Evolutionary conservation across 2,888 invertebrate species (phyloP), one percentile per base, ranked within the genome.

Genomic region (Alloscopus bannaensis): DNA sequence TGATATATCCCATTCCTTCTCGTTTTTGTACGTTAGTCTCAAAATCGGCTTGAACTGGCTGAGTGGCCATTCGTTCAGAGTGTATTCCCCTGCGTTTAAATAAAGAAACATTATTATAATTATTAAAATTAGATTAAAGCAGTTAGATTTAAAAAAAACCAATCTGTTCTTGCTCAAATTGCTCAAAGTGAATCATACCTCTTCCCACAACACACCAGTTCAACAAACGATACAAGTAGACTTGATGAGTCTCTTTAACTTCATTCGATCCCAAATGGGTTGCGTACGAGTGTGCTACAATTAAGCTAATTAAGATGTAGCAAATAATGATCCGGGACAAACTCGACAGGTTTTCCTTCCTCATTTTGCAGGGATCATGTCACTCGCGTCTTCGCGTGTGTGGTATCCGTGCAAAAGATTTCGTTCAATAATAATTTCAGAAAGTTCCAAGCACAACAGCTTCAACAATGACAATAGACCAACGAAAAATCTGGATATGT

Each of bases 161-260:
- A 47, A n/a, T 47, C 18, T n/a, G 11, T 40, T 26, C 24, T 20
- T 4, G 6, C 20, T n/a, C n/a, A 29, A 52, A 8, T n/a, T n/a
- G 31, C 8, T 24, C 31, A 36, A 26, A 22, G 8, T 8, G n/a
- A 16, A 16, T 26, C 8, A 26, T 70, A 64, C 72, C 72, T 65
- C 42, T 28, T 36, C 81, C 81, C 1, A 64, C 24, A 13, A 81
- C 55, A 28, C 81, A 81, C 81, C 81, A 81, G 36, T 77, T 72
- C 1, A 81, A 20, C 1, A 57, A 42, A 1, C 81, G 66, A 28
- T 81, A 81, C 28, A 50, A 22, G 24, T 72, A 79, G 4, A 68
- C 71, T 42, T 76, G 65, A 2, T 13, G 18, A 1, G 76, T 66
- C 24, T 29, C 28, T n/a, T 45, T 64, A 8, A 26, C 47, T 26